Evolutionary conservation across 35 echinoderm and acorn worm species (phyloP), one percentile per base, ranked within the genome.

Genomic region (Strongylocentrotus purpuratus): DNA sequence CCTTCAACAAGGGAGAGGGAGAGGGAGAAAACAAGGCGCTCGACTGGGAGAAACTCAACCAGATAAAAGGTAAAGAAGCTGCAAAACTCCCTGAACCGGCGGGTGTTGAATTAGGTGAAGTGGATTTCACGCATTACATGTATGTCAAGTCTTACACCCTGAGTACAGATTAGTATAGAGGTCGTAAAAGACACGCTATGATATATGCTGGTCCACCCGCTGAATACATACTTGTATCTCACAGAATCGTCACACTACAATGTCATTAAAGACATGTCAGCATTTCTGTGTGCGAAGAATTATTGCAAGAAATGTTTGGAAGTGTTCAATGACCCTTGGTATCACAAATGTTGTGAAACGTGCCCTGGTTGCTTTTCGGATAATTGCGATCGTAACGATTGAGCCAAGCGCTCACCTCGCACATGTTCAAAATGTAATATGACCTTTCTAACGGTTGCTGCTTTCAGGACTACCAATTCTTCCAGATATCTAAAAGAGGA

Each of bases 121-220:
- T 93, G 13, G 91, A 93, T 93, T 93, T 47, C 0, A 93, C 46
- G 3, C 91, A 93, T 31, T 93, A n/a, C n/a, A 93, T 58, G 46
- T 4, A 33, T 93, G 58, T 52, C 91, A 93, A 93, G 48, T 93
- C 1, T 31, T 93, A 18, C 91, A 46, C 0, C 91, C 47, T 0
- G 91, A 93, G 2, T 93, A 93, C n/a, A 58, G 91, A 14, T 12
- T 89, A 28, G 45, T 89, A 46, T n/a, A 78, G 65, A 78, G 22
- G 65, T 22, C 65, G 22, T n/a, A 78, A 78, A 78, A 22, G 65
- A 28, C 65, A 78, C 8, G 20, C 20, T n/a, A n/a, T n/a, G n/a
- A n/a, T n/a, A n/a, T 28, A 78, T 7, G 65, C 65, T 2, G 65
- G 65, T 78, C 65, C 65, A 5, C 22, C 65, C 28, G 22, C 65